Conservation (phyloP, 2,888 invertebrate species). For the Eupithecia pulchellata region DNA sequence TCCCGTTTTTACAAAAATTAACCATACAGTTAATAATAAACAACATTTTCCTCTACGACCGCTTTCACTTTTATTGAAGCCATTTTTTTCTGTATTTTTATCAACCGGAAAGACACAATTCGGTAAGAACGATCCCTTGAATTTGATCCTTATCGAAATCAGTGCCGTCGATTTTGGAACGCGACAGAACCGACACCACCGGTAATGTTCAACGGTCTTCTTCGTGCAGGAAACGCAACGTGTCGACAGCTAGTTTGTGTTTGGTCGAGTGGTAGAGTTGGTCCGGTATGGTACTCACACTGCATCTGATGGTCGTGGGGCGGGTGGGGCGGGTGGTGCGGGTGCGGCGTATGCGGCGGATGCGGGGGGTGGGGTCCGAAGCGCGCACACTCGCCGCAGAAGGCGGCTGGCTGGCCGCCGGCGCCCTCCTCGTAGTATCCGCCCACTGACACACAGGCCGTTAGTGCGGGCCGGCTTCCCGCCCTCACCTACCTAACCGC, state of each 20-base stretch:
- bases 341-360: slow-evolving; percentile 50
- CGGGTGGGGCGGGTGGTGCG: slow-evolving; percentile 45
- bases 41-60: too few relatives aligned
- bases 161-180: not conserved
- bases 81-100: too few relatives aligned
- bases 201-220: not conserved
- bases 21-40: too few relatives aligned
- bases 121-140: not conserved
- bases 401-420: slow-evolving; percentile 52
- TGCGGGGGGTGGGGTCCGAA: slow-evolving; percentile 63
- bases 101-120: not conserved
- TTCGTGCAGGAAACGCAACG: not conserved
- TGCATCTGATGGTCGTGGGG: slow-evolving; percentile 68
- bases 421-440: slow-evolving; percentile 81
- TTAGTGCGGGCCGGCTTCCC: slow-evolving; percentile 56
- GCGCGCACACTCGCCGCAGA: slow-evolving; percentile 78
- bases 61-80: not conserved
- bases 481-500: slow-evolving; percentile 67
- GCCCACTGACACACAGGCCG: slow-evolving; percentile 82
- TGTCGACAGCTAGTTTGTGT: not conserved
- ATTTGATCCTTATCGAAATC: not conserved
- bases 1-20: not conserved
- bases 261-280: slow-evolving; percentile 15
- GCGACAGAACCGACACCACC: not conserved
- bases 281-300: slow-evolving; percentile 66